These are phyloP conservation scores for Bombus superbus DNA, from an alignment of 1,140 invertebrate species.

Conservation along the genomic window DNA sequence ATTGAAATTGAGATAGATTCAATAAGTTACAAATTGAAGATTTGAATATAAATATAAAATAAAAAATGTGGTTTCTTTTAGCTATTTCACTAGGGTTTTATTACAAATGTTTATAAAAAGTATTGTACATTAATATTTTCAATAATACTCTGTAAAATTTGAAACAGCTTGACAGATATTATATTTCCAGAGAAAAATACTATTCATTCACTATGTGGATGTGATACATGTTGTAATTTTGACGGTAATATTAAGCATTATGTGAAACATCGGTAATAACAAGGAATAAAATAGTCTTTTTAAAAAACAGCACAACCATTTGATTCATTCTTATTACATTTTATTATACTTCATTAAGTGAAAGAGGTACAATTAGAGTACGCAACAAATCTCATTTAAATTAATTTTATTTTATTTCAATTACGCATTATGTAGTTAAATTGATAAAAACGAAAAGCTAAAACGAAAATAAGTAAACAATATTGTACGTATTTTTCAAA, in stretches of 20 bases:
- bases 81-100: slow-evolving; percentile 19
- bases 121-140: slow-evolving; percentile 68
- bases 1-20: neutral
- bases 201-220: slow-evolving; percentile 53
- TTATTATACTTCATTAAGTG: neutral
- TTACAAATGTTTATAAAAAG: slow-evolving; percentile 39
- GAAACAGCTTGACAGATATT: slow-evolving; percentile 48
- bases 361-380: slow-evolving; percentile 5
- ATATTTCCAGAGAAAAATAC: slow-evolving; percentile 60
- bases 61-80: slow-evolving; percentile 2
- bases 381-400: slow-evolving; percentile 6
- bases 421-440: slow-evolving; percentile 15
- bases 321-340: slow-evolving; percentile 17
- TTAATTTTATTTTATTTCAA: slow-evolving; percentile 37
- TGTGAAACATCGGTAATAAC: slow-evolving; percentile 43
- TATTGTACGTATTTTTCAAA: slow-evolving; percentile 29
- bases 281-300: slow-evolving; percentile 60
- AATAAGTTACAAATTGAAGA: too few species aligned
- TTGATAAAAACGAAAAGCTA: slow-evolving; percentile 8
- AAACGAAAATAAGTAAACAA: slow-evolving; percentile 16
- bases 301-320: slow-evolving; percentile 38
- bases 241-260: slow-evolving; percentile 60
- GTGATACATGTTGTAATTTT: slow-evolving; percentile 61
- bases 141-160: slow-evolving; percentile 61
- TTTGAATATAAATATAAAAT: neutral